Percentiles rank a stretch among this genome's conserved stretches.
phyloP scores from a whole-genome alignment of 37 sponge, comb jelly and placozoan species.

The Oopsacas minuta region DNA sequence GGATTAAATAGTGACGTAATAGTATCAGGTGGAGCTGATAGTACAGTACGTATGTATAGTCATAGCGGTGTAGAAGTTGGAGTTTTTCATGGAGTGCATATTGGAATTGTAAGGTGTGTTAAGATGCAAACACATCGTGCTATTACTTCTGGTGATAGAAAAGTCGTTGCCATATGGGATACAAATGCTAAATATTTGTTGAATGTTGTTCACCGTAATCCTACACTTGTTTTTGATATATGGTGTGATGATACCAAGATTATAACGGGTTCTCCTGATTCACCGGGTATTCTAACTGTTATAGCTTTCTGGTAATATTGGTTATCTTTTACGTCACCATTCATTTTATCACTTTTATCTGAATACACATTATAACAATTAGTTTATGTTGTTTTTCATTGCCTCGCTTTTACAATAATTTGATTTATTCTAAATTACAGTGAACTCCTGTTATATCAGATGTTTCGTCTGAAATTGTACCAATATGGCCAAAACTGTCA shows the following conservation, averaged over 20 bases:
- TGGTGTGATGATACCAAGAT: conserved; percentile 47
- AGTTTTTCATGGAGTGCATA: conserved; percentile 35
- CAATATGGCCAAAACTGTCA: too few relatives aligned
- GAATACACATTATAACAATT: too few relatives aligned
- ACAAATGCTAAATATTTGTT: conserved; percentile 18
- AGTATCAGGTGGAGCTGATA: conserved; percentile 53
- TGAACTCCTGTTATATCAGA: too few relatives aligned
- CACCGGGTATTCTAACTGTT: conserved; percentile 57
- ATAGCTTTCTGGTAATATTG: conserved; percentile 38
- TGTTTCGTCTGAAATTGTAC: too few relatives aligned
- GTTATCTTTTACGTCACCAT: not conserved
- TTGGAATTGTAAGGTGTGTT: conserved; percentile 57
- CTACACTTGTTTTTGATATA: conserved; percentile 47
- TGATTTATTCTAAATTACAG: too few relatives aligned
- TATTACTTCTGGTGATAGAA: conserved; percentile 57
- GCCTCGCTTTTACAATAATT: too few relatives aligned
- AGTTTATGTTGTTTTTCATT: too few relatives aligned
- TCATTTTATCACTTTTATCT: not conserved
- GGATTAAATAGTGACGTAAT: conserved; percentile 32
- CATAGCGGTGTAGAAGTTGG: conserved; percentile 24
- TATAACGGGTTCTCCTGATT: conserved; percentile 73
- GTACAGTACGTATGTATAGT: conserved; percentile 56
- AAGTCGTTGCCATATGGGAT: conserved; percentile 50
- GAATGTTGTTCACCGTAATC: conserved; percentile 42
- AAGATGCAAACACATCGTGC: conserved; percentile 26